Conservation (phyloP, 2,797 vertebrate species). For the Rhodeus uyekii region DNA sequence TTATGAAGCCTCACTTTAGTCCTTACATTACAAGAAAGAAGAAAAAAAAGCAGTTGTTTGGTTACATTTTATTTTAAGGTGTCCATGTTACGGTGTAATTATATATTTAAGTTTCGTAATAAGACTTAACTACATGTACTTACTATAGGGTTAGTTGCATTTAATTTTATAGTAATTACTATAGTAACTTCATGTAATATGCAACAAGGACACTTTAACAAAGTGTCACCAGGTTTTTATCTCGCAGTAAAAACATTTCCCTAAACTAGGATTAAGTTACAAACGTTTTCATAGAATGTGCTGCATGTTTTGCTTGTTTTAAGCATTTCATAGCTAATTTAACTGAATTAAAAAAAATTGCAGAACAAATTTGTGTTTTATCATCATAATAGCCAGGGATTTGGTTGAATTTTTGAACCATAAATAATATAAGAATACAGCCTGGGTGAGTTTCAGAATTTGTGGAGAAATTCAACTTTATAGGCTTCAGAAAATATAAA, state of each 20-base stretch:
- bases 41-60: neutral
- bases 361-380: too few species aligned
- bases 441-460: constrained; percentile 28
- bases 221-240: neutral
- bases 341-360: too few species aligned
- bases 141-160: neutral
- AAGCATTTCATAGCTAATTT: neutral
- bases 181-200: neutral
- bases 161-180: neutral
- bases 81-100: neutral
- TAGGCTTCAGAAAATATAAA: neutral
- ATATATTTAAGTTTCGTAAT: neutral
- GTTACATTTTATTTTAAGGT: neutral
- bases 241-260: neutral
- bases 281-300: neutral
- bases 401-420: too few species aligned
- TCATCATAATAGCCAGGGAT: too few species aligned
- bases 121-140: neutral
- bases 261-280: neutral
- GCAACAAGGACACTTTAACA: neutral
- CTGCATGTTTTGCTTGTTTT: neutral
- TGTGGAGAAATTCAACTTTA: constrained; percentile 33
- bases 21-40: neutral
- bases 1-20: neutral
- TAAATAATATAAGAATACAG: too few species aligned